A percentile compares a stretch with the other conserved stretches of the same genome.
phyloP scores from a whole-genome alignment of 2,888 invertebrate genomes.

The Polylopha cassiicola region DNA sequence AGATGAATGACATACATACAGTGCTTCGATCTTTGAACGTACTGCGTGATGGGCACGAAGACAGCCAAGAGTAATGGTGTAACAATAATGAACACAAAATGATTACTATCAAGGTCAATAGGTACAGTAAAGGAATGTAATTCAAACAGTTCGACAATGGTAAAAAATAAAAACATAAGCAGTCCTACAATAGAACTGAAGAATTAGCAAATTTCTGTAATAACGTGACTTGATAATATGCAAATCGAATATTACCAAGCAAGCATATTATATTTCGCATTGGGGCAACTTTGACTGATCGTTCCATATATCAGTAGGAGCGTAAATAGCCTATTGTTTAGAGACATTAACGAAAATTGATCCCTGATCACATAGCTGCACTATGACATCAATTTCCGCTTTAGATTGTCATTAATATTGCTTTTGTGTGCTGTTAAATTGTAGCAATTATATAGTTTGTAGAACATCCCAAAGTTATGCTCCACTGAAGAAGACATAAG shows the following conservation, averaged over 20 bases:
- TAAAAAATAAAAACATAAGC: too few relatives aligned
- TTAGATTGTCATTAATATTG: conserved; percentile 32
- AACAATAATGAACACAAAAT: too few relatives aligned
- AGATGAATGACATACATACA: conserved; percentile 12
- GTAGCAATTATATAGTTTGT: conserved; percentile 28
- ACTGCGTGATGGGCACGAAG: not conserved
- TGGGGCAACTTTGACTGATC: conserved; percentile 36
- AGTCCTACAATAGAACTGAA: too few relatives aligned
- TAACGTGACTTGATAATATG: conserved; percentile 33
- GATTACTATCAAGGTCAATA: too few relatives aligned
- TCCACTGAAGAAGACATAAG: conserved; percentile 13
- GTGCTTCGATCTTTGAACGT: conserved; percentile 7
- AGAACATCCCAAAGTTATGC: conserved; percentile 15
- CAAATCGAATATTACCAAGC: conserved; percentile 23
- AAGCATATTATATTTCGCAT: conserved; percentile 35
- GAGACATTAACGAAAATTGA: conserved; percentile 42
- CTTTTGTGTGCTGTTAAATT: conserved; percentile 33
- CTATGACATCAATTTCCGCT: conserved; percentile 44
- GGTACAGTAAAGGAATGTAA: too few relatives aligned
- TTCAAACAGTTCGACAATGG: too few relatives aligned
- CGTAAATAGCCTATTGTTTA: conserved; percentile 49
- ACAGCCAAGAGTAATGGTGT: too few relatives aligned
- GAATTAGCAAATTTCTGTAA: conserved; percentile 17
- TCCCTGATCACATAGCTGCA: conserved; percentile 39
- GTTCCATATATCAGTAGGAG: conserved; percentile 31